A percentile compares a stretch with the other conserved stretches of the same genome.
Conservation (phyloP, 2,797 vertebrate species). For the Varecia variegata region DNA sequence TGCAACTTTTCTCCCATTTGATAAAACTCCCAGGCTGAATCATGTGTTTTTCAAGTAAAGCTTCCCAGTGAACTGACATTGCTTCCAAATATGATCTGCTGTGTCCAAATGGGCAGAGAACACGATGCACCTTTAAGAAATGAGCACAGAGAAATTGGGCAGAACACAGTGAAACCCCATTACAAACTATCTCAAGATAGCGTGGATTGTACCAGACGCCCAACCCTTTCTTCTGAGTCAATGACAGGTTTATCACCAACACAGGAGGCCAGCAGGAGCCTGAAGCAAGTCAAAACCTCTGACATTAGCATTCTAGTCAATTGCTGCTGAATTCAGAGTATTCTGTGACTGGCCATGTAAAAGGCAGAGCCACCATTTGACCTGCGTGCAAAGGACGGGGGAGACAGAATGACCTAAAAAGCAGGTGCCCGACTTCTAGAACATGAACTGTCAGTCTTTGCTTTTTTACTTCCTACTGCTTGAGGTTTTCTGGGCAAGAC, state of each 20-base stretch:
- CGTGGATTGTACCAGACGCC: background rate
- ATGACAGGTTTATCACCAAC: background rate
- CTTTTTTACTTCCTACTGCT: background rate
- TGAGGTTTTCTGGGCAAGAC: background rate
- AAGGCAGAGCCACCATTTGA: background rate
- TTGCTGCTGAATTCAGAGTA: background rate
- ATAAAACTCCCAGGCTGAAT: background rate
- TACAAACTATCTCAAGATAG: background rate
- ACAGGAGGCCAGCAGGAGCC: background rate
- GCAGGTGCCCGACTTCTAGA: background rate
- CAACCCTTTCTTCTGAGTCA: background rate
- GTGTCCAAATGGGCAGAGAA: slow-evolving; percentile 29
- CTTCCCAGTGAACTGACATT: background rate
- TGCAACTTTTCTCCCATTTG: background rate
- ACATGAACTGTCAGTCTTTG: background rate
- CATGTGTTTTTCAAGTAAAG: slow-evolving; percentile 40
- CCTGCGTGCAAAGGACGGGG: background rate
- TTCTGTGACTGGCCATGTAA: background rate
- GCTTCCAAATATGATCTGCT: slow-evolving; percentile 49
- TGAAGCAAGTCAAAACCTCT: background rate
- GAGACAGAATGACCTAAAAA: background rate
- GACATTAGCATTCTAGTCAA: background rate
- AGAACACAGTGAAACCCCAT: background rate
- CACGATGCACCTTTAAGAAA: slow-evolving; percentile 33
- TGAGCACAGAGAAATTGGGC: slow-evolving; percentile 15